phyloP scores from a whole-genome alignment of 1,140 invertebrate genomes.

The Drosophila aff. region DNA sequence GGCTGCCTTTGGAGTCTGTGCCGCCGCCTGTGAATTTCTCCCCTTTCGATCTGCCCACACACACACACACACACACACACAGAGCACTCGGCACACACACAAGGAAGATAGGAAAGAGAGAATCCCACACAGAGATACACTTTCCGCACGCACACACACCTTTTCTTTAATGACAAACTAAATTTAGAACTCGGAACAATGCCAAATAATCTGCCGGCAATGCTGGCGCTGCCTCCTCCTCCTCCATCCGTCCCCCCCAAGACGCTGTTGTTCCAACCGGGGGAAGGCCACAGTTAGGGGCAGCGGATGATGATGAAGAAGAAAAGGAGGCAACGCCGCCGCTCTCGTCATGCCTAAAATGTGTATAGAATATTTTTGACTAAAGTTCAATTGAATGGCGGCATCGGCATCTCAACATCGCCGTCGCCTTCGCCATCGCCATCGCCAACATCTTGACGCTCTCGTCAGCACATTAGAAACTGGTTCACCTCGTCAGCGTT shows the following conservation, averaged over 20 bases:
- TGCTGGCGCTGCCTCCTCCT: conserved; percentile 44
- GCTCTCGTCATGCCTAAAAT: conserved; percentile 55
- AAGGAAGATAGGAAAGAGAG: conserved; percentile 16
- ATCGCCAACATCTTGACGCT: conserved; percentile 8
- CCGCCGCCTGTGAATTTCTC: conserved; percentile 42
- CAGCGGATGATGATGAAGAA: conserved; percentile 15
- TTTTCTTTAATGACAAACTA: conserved; percentile 82
- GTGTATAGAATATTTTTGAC: conserved; percentile 56
- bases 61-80: conserved; percentile 8
- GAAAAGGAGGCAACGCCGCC: background rate
- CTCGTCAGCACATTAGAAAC: conserved; percentile 58
- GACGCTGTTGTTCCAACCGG: conserved; percentile 32
- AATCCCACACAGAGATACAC: conserved; percentile 26
- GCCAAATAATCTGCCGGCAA: conserved; percentile 81
- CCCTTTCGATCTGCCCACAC: conserved; percentile 41
- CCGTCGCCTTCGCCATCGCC: background rate
- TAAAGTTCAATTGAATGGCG: conserved; percentile 60
- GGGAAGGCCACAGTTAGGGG: conserved; percentile 51
- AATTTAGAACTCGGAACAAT: conserved; percentile 83
- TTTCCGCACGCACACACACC: conserved; percentile 55
- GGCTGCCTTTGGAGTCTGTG: conserved; percentile 41
- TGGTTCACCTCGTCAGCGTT: conserved; percentile 64
- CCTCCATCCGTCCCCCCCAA: conserved; percentile 3
- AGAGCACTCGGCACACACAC: conserved; percentile 7
- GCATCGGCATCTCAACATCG: conserved; percentile 16